These are phyloP conservation scores for Anastatus disparis DNA, from an alignment of 1,140 invertebrate species.

Conservation along the genomic window DNA sequence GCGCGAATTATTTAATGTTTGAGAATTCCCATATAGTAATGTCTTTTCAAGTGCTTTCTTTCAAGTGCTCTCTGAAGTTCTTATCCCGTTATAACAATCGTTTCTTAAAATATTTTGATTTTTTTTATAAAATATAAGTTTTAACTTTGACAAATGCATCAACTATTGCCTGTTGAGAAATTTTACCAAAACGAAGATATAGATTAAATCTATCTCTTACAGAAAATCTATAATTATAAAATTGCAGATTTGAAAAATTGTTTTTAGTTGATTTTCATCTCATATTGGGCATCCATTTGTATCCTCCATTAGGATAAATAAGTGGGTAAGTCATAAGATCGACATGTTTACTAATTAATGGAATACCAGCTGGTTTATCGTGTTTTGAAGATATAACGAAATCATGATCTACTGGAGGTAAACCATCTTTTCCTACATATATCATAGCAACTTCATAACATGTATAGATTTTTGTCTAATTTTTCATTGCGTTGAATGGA, in stretches of 20 bases:
- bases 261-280: not conserved
- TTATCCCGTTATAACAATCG: not conserved
- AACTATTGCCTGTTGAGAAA: not conserved
- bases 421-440: not conserved
- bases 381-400: conserved; percentile 42
- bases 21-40: too few relatives aligned
- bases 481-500: not conserved
- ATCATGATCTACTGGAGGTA: conserved; percentile 42
- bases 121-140: not conserved
- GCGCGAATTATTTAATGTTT: too few relatives aligned
- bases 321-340: conserved; percentile 5
- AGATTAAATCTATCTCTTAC: not conserved
- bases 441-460: conserved; percentile 8
- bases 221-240: not conserved
- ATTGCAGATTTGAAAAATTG: not conserved
- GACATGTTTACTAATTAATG: conserved; percentile 2
- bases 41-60: too few relatives aligned
- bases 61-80: too few relatives aligned
- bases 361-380: conserved; percentile 26
- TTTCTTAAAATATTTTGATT: too few relatives aligned
- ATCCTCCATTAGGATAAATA: not conserved
- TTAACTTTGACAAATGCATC: not conserved
- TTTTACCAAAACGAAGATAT: not conserved
- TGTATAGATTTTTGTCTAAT: conserved; percentile 5
- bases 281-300: not conserved